These are phyloP conservation scores for Coccyzus lansbergi DNA, from an alignment of 2,797 vertebrate species.

Conservation along the genomic window DNA sequence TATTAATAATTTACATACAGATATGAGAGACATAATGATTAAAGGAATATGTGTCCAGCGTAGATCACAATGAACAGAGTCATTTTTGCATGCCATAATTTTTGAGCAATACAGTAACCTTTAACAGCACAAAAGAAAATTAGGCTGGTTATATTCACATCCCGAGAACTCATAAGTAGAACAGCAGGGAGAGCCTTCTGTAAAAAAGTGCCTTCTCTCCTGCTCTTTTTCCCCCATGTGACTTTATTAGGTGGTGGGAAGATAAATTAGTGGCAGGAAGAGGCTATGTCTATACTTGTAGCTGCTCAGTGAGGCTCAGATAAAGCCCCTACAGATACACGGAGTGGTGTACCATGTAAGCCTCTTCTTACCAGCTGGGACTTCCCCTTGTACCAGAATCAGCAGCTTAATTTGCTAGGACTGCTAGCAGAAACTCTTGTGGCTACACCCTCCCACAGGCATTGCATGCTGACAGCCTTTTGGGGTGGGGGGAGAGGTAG, in stretches of 20 bases:
- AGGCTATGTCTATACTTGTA: not conserved
- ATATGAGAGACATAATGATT: not conserved
- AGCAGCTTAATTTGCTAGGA: not conserved
- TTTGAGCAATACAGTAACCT: not conserved
- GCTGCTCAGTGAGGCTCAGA: not conserved
- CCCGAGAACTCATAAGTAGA: not conserved
- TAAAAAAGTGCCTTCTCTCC: not conserved
- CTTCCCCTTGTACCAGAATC: not conserved
- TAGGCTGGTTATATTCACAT: not conserved
- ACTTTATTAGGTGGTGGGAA: not conserved
- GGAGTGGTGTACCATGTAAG: not conserved
- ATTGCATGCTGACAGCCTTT: not conserved
- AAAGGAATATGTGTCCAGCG: not conserved
- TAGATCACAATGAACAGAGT: not conserved
- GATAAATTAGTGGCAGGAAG: not conserved
- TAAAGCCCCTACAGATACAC: not conserved
- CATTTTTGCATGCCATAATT: conserved; percentile 17
- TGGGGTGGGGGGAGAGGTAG: not conserved
- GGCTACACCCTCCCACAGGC: not conserved
- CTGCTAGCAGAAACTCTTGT: not conserved
- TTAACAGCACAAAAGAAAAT: conserved; percentile 5
- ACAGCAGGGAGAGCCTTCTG: not conserved
- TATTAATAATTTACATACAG: conserved; percentile 54
- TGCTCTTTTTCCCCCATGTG: not conserved
- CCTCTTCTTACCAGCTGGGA: not conserved